Conservation (phyloP, 1,140 invertebrate genomes). For the Nomia melanderi region DNA sequence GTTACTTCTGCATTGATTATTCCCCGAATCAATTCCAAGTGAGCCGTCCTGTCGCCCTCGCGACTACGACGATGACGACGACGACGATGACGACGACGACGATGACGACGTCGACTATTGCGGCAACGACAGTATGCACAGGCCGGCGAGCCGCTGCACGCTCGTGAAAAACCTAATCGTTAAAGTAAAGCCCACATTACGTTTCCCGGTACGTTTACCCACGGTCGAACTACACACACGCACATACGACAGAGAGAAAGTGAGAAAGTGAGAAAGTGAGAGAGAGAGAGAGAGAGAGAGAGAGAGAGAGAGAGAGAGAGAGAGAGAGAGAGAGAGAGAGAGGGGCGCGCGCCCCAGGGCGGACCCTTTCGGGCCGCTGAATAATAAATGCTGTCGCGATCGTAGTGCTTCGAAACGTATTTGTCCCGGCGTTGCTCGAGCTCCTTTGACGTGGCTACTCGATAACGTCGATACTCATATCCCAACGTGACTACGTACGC, state of each 20-base stretch:
- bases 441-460: slow-evolving; percentile 60
- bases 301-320: no score
- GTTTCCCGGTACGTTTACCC: slow-evolving; percentile 58
- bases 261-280: no score
- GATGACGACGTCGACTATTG: not conserved
- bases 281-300: no score
- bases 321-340: no score
- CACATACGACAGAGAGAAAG: not conserved
- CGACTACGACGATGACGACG: not conserved
- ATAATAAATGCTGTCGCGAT: slow-evolving; percentile 62
- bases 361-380: slow-evolving; percentile 59
- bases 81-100: not conserved
- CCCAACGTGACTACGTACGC: slow-evolving; percentile 10
- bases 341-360: slow-evolving; percentile 26
- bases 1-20: slow-evolving; percentile 53
- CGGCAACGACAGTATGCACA: slow-evolving; percentile 6
- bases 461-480: slow-evolving; percentile 65
- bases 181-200: slow-evolving; percentile 65
- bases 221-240: slow-evolving; percentile 59
- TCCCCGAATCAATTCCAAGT: slow-evolving; percentile 51
- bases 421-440: slow-evolving; percentile 55
- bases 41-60: slow-evolving; percentile 31
- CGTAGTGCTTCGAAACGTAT: slow-evolving; percentile 63
- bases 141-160: slow-evolving; percentile 25
- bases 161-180: slow-evolving; percentile 63